A percentile compares a stretch with the other conserved stretches of the same genome.
Evolutionary conservation across 2,113 vertebrate species (phyloP).

Genomic region (Varanus komodoensis): DNA sequence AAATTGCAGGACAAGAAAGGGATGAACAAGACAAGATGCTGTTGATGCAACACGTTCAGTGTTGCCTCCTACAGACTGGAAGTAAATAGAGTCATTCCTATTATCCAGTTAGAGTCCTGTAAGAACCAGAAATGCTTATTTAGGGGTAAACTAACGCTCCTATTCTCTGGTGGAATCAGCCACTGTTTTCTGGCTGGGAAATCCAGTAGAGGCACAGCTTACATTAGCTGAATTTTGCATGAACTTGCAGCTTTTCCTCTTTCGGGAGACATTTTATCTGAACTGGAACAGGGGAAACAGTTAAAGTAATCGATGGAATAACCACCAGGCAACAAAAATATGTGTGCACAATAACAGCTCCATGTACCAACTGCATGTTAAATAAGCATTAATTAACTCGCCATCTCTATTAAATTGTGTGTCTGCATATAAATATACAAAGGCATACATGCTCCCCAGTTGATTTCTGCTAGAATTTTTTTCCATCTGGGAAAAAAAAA

Average conservation of each 20-base stretch:
- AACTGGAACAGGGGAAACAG: background rate
- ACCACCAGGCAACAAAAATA: background rate
- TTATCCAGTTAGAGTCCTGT: background rate
- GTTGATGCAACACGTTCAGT: too few relatives aligned
- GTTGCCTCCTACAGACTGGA: too few relatives aligned
- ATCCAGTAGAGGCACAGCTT: background rate
- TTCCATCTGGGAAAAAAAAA: accelerated
- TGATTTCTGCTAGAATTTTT: background rate
- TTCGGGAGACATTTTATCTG: background rate
- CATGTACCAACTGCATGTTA: background rate
- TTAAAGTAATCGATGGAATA: background rate
- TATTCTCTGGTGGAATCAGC: background rate
- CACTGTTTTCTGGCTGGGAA: background rate
- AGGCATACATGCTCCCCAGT: background rate
- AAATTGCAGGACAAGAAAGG: too few relatives aligned
- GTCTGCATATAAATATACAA: too few relatives aligned
- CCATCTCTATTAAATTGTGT: background rate
- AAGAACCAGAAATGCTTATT: background rate
- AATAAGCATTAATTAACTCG: background rate
- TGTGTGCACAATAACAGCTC: too few relatives aligned
- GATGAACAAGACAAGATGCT: too few relatives aligned
- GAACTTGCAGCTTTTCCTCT: background rate
- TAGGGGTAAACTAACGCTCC: background rate
- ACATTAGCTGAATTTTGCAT: background rate
- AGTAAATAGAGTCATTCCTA: too few relatives aligned